Percentiles rank a stretch among this genome's conserved stretches.
phyloP scores from a whole-genome alignment of 2,888 invertebrate species.

The Drosophila multiciliata region DNA sequence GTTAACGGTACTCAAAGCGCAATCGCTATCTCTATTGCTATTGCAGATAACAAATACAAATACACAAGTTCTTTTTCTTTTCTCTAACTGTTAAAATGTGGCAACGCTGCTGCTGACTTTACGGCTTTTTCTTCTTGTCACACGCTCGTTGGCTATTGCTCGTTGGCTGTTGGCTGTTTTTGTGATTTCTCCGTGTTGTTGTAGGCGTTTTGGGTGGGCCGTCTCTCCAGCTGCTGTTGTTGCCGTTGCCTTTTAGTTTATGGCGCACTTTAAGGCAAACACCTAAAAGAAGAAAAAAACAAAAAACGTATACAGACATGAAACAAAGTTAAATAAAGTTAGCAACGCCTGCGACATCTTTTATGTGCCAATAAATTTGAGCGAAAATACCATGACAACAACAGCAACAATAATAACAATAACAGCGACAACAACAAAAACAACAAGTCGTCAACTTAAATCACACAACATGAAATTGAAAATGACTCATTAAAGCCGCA shows the following conservation, averaged over 20 bases:
- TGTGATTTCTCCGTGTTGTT: conserved; percentile 70
- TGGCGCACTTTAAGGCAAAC: conserved; percentile 77
- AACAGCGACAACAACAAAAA: conserved; percentile 29
- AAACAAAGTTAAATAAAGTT: conserved; percentile 73
- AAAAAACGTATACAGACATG: conserved; percentile 28
- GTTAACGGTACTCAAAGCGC: conserved; percentile 64
- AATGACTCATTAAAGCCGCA: conserved; percentile 71
- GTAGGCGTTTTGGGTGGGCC: conserved; percentile 75
- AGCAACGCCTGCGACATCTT: conserved; percentile 79
- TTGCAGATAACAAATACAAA: conserved; percentile 44
- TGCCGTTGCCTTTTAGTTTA: conserved; percentile 69
- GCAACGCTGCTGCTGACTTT: conserved; percentile 51
- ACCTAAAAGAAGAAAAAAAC: conserved; percentile 70
- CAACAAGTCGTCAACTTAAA: conserved; percentile 69
- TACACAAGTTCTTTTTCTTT: conserved; percentile 9
- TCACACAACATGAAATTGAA: conserved; percentile 76
- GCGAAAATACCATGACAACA: conserved; percentile 56
- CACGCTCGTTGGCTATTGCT: conserved; percentile 38
- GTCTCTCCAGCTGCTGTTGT: conserved; percentile 51
- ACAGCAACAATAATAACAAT: conserved; percentile 44
- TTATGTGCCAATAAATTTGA: conserved; percentile 77
- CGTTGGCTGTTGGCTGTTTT: conserved; percentile 28
- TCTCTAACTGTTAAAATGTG: conserved; percentile 59
- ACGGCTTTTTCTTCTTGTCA: conserved; percentile 35
- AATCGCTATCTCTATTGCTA: conserved; percentile 63